A percentile compares a stretch with the other conserved stretches of the same genome.
Evolutionary conservation across 2,113 vertebrate genomes (phyloP).

Genomic region (Mobula birostris): DNA sequence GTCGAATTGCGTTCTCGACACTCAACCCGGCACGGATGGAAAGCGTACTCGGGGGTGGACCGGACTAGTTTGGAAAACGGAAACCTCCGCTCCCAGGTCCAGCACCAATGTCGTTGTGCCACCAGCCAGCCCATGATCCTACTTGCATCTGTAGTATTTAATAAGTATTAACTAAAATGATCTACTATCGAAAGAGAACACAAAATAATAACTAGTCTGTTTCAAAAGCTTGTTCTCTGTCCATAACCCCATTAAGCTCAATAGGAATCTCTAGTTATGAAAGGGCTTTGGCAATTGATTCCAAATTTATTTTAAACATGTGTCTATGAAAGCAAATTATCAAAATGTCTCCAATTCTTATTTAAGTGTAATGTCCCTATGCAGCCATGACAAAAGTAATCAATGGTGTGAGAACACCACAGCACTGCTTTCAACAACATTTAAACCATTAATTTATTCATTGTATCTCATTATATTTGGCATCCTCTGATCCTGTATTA

Average conservation of each 20-base stretch:
- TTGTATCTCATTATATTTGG: not conserved
- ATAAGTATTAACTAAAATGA: not conserved
- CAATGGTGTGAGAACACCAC: not conserved
- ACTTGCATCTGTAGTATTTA: not conserved
- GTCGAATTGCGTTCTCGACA: no score
- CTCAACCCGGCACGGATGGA: no score
- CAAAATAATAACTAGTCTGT: not conserved
- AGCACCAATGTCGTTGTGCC: no score
- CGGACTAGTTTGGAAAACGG: no score
- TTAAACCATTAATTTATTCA: not conserved
- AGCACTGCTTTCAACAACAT: not conserved
- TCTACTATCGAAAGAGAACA: not conserved
- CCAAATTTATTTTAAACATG: conserved; percentile 12
- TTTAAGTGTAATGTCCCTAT: not conserved
- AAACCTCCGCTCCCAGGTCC: no score
- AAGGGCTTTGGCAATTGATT: conserved; percentile 5
- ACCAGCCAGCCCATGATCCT: not conserved
- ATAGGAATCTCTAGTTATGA: not conserved
- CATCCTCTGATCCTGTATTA: not conserved
- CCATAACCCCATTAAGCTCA: not conserved
- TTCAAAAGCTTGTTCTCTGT: not conserved
- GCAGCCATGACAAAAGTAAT: not conserved
- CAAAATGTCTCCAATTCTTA: not conserved
- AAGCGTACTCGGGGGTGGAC: no score
- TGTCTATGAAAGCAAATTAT: not conserved